phyloP scores from a whole-genome alignment of 2,113 vertebrate genomes.

The Scomber scombrus region DNA sequence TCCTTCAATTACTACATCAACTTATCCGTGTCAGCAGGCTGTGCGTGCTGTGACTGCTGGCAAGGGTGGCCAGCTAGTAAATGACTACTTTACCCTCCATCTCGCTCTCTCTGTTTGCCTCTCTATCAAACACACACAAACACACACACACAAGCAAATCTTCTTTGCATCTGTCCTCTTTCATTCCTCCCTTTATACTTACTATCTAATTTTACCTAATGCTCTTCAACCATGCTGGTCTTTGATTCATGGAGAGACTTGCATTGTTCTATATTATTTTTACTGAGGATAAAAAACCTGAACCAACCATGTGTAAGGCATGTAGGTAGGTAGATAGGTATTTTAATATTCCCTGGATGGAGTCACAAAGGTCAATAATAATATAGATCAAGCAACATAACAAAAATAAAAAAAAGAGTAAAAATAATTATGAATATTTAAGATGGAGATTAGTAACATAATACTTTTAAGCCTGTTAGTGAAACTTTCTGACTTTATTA shows the following conservation, averaged over 20 bases:
- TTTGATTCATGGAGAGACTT: slow-evolving; percentile 12
- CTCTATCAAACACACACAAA: slow-evolving; percentile 26
- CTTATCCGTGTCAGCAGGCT: slow-evolving; percentile 77
- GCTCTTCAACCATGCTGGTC: background rate
- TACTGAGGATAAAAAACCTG: too few relatives aligned
- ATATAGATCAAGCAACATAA: too few relatives aligned
- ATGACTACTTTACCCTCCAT: slow-evolving; percentile 54
- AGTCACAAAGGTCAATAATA: too few relatives aligned
- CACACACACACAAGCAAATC: background rate
- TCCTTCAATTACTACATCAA: slow-evolving; percentile 80
- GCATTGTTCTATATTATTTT: background rate
- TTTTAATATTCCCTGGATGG: too few relatives aligned
- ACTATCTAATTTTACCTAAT: slow-evolving; percentile 9
- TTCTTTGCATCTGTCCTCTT: background rate
- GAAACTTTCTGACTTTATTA: too few relatives aligned
- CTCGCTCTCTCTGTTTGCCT: slow-evolving; percentile 33
- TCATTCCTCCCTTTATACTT: slow-evolving; percentile 21
- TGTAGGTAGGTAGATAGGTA: too few relatives aligned
- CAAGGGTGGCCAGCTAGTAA: slow-evolving; percentile 68
- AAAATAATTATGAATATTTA: too few relatives aligned
- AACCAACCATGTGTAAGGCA: too few relatives aligned
- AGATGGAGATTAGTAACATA: too few relatives aligned
- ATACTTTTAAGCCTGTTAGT: too few relatives aligned
- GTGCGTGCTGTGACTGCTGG: slow-evolving; percentile 73
- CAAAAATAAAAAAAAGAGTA: too few relatives aligned